phyloP scores from a whole-genome alignment of 1,140 invertebrate genomes.

The Ladona fulva region DNA sequence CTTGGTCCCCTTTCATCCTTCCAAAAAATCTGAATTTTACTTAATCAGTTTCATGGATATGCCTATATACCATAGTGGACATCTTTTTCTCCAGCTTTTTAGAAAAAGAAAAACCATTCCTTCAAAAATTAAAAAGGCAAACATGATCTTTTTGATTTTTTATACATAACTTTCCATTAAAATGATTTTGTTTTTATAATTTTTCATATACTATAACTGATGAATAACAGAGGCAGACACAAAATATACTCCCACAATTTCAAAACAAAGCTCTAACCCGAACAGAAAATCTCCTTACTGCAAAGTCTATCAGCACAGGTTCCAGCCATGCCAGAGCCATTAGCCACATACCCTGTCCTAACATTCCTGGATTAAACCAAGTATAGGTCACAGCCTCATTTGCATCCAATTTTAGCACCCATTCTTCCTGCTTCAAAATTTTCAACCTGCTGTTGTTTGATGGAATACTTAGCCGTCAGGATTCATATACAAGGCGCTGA shows the following conservation, averaged over 20 bases:
- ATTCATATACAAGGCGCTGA: slow-evolving; percentile 82
- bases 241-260: too few species aligned
- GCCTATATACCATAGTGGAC: neutral
- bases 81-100: neutral
- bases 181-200: too few species aligned
- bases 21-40: neutral
- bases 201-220: too few species aligned
- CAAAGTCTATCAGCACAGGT: neutral
- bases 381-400: neutral
- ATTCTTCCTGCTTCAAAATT: neutral
- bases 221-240: too few species aligned
- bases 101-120: neutral
- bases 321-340: neutral
- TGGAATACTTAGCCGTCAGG: slow-evolving; percentile 44
- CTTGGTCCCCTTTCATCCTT: neutral
- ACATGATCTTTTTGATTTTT: neutral
- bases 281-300: neutral
- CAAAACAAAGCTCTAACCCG: neutral
- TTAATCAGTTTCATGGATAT: neutral
- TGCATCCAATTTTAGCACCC: neutral
- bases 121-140: neutral
- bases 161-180: neutral
- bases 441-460: neutral
- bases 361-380: neutral
- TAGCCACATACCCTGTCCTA: neutral